Percentiles rank a stretch among this genome's conserved stretches.
Conservation (phyloP, 2,888 invertebrate species). For the Ichneumoninae sp. region DNA sequence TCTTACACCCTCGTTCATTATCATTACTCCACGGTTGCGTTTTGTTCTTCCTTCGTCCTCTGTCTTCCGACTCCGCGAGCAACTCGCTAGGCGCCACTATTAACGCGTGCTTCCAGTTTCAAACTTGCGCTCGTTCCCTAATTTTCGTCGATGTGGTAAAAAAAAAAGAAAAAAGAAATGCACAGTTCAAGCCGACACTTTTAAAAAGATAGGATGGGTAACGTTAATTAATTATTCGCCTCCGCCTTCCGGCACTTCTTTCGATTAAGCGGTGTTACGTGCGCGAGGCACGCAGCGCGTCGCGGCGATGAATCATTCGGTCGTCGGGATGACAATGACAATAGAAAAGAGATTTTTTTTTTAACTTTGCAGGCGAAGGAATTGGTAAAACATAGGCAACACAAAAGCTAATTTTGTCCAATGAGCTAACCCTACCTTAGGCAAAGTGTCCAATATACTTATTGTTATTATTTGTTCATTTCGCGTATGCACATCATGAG, state of each 20-base stretch:
- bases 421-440: no score
- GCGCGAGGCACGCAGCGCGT: slow-evolving; percentile 56
- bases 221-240: slow-evolving; percentile 66
- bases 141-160: background rate
- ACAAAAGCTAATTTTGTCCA: no score
- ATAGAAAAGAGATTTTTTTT: background rate
- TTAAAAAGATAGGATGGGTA: slow-evolving; percentile 27
- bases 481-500: no score
- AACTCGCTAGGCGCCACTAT: slow-evolving; percentile 71
- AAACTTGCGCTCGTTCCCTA: background rate
- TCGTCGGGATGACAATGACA: slow-evolving; percentile 13
- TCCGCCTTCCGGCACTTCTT: slow-evolving; percentile 68
- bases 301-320: slow-evolving; percentile 58
- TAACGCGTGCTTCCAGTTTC: slow-evolving; percentile 13
- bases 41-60: slow-evolving; percentile 41
- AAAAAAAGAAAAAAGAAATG: background rate
- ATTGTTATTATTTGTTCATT: no score
- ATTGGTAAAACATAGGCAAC: background rate
- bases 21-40: slow-evolving; percentile 63
- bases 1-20: slow-evolving; percentile 64
- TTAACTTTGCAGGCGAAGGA: background rate
- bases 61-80: slow-evolving; percentile 43
- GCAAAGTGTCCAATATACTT: no score
- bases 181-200: background rate
- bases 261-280: slow-evolving; percentile 64